Percentiles rank a stretch among this genome's conserved stretches.
Conservation (phyloP, 2,797 vertebrate species). For the Muscicapa striata region DNA sequence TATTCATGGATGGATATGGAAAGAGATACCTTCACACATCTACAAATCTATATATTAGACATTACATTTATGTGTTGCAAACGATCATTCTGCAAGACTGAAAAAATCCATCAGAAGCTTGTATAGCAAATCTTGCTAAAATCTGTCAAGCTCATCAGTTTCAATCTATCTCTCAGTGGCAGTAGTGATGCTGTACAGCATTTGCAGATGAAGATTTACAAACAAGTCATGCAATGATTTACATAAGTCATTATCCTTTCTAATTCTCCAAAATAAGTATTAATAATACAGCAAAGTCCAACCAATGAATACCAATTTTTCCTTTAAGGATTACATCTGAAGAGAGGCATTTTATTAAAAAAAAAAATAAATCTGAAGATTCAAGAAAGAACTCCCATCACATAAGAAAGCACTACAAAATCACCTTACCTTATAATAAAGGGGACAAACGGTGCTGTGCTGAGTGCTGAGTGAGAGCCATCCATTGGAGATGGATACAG, state of each 20-base stretch:
- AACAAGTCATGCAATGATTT: neutral
- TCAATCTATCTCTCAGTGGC: neutral
- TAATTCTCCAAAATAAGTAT: neutral
- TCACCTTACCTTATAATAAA: conserved; percentile 88
- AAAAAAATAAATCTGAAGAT: neutral
- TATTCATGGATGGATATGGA: neutral
- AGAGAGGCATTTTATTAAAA: neutral
- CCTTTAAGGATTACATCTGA: neutral
- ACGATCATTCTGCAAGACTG: neutral
- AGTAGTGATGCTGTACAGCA: neutral
- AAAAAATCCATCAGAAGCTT: neutral
- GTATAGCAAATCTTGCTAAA: neutral
- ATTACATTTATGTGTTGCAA: neutral
- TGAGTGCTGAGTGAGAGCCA: conserved; percentile 86
- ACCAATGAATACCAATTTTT: neutral
- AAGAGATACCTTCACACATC: neutral
- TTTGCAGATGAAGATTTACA: neutral
- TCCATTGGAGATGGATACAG: conserved; percentile 98
- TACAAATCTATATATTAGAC: neutral
- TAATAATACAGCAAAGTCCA: neutral
- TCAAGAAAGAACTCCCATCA: neutral
- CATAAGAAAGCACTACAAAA: neutral
- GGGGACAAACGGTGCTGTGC: conserved; percentile 88
- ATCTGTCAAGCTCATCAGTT: neutral
- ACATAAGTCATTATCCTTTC: neutral